These are phyloP conservation scores for Holothuria glaberrima DNA, from an alignment of 35 echinoderm and acorn worm species.

Conservation along the genomic window DNA sequence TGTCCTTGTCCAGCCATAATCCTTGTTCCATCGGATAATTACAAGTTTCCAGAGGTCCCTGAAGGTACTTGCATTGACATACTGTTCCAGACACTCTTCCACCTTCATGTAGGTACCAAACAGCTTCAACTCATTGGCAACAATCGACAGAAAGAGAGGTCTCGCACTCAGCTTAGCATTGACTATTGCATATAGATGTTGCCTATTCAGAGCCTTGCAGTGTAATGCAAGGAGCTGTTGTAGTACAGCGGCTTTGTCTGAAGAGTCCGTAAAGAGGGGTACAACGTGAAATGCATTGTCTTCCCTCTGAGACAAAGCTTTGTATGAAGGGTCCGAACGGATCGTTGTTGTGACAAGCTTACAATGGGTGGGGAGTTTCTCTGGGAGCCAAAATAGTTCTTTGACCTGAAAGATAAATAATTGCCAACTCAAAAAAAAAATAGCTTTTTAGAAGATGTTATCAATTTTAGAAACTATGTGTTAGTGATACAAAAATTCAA, in stretches of 20 bases:
- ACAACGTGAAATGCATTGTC: conserved; percentile 61
- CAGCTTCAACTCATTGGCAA: conserved; percentile 89
- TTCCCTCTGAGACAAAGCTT: conserved; percentile 60
- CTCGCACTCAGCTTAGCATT: conserved; percentile 78
- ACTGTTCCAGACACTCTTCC: conserved; percentile 66
- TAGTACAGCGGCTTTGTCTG: conserved; percentile 68
- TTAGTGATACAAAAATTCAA: too few species aligned
- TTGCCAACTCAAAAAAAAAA: neutral
- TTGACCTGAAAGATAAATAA: conserved; percentile 59
- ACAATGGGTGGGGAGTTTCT: conserved; percentile 75
- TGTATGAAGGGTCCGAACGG: conserved; percentile 87
- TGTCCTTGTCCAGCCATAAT: conserved; percentile 81
- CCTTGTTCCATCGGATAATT: conserved; percentile 84
- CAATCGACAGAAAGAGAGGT: conserved; percentile 86
- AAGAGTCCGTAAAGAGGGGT: conserved; percentile 56
- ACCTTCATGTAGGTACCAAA: conserved; percentile 70
- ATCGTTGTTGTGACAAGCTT: conserved; percentile 82
- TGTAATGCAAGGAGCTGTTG: conserved; percentile 76
- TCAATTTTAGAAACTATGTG: too few species aligned
- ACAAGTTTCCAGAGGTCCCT: conserved; percentile 88
- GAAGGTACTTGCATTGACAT: conserved; percentile 64
- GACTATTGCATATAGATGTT: conserved; percentile 71
- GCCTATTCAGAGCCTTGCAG: conserved; percentile 74
- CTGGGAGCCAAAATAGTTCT: conserved; percentile 84
- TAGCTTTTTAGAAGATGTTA: neutral